Conservation (phyloP, 2,797 vertebrate species). For the Darevskia mixta region DNA sequence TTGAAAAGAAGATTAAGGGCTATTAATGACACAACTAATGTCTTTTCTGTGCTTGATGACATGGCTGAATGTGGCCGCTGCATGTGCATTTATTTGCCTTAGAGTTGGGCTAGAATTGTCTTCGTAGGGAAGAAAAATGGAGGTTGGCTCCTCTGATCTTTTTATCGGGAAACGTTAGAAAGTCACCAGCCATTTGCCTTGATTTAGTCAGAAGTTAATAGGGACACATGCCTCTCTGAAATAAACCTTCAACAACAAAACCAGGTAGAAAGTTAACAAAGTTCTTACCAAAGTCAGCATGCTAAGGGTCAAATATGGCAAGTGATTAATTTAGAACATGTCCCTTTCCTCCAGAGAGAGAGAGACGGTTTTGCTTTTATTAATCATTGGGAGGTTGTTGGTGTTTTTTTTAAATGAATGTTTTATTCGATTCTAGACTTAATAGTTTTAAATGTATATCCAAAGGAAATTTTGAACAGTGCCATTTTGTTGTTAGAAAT, state of each 20-base stretch:
- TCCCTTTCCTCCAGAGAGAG: not conserved
- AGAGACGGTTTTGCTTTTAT: not conserved
- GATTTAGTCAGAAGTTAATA: not conserved
- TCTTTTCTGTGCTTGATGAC: slow-evolving; percentile 15
- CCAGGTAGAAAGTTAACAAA: not conserved
- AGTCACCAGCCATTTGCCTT: not conserved
- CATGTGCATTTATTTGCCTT: slow-evolving; percentile 10
- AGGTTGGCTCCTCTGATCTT: not conserved
- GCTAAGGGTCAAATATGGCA: not conserved
- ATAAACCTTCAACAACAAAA: not conserved
- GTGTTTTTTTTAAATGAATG: not conserved
- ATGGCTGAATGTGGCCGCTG: not conserved
- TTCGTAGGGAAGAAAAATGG: slow-evolving; percentile 4
- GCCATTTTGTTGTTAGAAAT: not conserved
- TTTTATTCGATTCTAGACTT: too few species aligned
- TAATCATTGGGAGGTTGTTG: not conserved
- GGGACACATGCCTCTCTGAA: not conserved
- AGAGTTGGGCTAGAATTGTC: not conserved
- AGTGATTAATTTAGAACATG: not conserved
- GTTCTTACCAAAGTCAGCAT: not conserved
- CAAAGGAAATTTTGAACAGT: not conserved
- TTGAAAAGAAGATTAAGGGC: slow-evolving; percentile 55
- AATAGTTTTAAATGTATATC: not conserved
- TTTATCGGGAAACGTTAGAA: not conserved
- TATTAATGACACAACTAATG: slow-evolving; percentile 56